Conservation (phyloP, 1,140 invertebrate genomes). For the Micrasema minimum region DNA sequence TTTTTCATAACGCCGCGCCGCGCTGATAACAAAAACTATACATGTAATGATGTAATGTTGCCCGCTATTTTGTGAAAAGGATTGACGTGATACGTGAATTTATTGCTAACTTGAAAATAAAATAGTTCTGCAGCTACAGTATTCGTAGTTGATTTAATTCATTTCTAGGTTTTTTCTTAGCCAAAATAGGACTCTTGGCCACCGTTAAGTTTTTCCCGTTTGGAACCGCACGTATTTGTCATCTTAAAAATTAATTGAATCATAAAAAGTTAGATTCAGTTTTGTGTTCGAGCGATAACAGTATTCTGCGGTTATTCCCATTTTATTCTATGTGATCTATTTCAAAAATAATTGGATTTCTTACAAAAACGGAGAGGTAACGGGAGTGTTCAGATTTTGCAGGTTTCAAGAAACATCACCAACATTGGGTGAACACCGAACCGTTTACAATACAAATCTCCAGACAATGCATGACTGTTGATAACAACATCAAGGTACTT, state of each 20-base stretch:
- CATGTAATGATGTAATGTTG: too few species aligned
- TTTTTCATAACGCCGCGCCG: too few species aligned
- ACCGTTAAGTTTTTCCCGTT: not conserved
- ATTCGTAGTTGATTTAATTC: too few species aligned
- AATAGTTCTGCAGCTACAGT: too few species aligned
- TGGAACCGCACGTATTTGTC: conserved; percentile 3
- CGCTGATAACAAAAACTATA: too few species aligned
- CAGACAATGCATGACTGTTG: conserved; percentile 11
- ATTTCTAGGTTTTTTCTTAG: too few species aligned
- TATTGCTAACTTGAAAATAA: too few species aligned
- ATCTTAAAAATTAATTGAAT: not conserved
- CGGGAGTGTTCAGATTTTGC: conserved; percentile 1
- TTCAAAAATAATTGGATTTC: conserved; percentile 28
- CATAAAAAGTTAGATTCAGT: not conserved
- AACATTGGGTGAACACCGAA: not conserved
- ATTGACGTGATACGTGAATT: too few species aligned
- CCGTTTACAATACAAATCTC: not conserved
- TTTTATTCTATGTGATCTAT: conserved; percentile 13
- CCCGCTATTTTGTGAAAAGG: too few species aligned
- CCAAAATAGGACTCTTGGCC: not conserved
- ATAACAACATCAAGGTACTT: conserved; percentile 16
- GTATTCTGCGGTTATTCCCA: conserved; percentile 10
- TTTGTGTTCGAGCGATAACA: conserved; percentile 4
- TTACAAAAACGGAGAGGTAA: conserved; percentile 8
- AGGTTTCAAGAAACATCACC: not conserved